Base-by-base conservation (phyloP, 2,797 vertebrate species). In the Acanthurus leucopareius region DNA sequence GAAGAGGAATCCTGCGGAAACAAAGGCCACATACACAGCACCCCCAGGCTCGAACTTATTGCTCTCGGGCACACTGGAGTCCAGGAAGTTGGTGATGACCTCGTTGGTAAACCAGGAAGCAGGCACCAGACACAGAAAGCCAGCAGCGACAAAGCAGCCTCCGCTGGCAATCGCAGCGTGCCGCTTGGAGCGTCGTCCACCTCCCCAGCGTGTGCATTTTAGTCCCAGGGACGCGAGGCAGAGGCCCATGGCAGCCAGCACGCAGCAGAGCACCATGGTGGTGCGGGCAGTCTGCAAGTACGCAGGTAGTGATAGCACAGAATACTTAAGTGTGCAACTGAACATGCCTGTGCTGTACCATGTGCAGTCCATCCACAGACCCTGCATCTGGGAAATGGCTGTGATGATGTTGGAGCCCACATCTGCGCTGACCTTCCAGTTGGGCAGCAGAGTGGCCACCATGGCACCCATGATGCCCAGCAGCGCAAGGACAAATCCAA, bases 281-380 rank as follows among this genome's bases (percentile, higher is more conserved):
- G 96, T 98, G 83, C 98, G 94, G 44, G 97, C 97, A 2, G 96
- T 96, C 93, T 98, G 98, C 91, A 98, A 92, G 68, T 97, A 97
- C 54, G 94, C 45, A 0, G 98, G 98, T 20, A 98, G 96, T 0
- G 97, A 95, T 44, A 99, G 96, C 28, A 97, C 88, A 0, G 98
- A 98, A 87, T 96, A 95, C 91, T 97, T 97, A 2, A 97, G 93
- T 0, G 95, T 96, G 79, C 98, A 99, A 91, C 98, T 99, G 91
- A 99, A 98, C 96, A 99, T 96, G 77, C 98, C 98, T 0, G 98
- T 99, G 94, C 98, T 99, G 93, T 97, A 97, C 97, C 98, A 99
- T 0, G 97, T 97, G 94, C 98, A 99, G 95, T 99, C 97, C 98
- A 98, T 97, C 98, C 98, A 99, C 56, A 99, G 94, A 53, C 98